Conservation (phyloP, 2,888 invertebrate genomes). For the Hydrotaea diabolus region DNA sequence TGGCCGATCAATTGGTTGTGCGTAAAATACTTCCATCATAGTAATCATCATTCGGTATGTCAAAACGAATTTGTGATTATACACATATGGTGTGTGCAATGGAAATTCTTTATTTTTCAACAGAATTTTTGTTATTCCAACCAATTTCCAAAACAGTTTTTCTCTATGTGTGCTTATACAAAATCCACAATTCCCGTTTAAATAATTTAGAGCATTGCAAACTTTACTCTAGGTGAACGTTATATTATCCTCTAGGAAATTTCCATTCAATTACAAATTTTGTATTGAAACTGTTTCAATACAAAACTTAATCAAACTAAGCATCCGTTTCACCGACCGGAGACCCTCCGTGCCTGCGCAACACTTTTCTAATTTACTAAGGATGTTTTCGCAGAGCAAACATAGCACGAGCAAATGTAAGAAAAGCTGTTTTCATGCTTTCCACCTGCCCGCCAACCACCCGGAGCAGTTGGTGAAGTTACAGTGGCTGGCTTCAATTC, state of each 20-base stretch:
- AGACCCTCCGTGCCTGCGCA: neutral
- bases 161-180: too few species aligned
- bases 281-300: neutral
- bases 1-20: too few species aligned
- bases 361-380: neutral
- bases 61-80: too few species aligned
- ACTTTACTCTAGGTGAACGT: too few species aligned
- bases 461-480: neutral
- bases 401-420: neutral
- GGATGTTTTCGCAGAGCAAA: neutral
- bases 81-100: too few species aligned
- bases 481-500: neutral
- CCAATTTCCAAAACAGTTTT: too few species aligned
- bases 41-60: too few species aligned
- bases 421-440: neutral
- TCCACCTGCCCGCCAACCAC: neutral
- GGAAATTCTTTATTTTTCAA: too few species aligned
- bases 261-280: slow-evolving; percentile 1
- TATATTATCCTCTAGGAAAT: neutral
- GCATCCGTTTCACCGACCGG: neutral
- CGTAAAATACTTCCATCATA: too few species aligned
- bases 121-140: too few species aligned
- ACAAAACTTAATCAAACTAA: neutral
- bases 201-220: too few species aligned
- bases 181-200: too few species aligned